Percentiles rank a stretch among this genome's conserved stretches.
Evolutionary conservation across 1,140 invertebrate genomes (phyloP).

Genomic region (Tribolium castaneum): DNA sequence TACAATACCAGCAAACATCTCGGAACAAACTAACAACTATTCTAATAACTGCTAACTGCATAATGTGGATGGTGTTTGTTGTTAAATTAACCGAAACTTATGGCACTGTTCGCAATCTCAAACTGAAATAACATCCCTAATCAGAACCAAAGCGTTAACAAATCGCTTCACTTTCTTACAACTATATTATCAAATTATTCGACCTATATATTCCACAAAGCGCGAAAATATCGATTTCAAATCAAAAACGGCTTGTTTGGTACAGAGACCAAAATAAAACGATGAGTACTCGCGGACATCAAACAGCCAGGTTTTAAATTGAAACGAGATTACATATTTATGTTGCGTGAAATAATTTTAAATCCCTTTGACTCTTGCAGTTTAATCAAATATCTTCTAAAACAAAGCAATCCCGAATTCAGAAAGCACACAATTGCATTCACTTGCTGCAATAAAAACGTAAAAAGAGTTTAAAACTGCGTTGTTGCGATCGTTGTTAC

Average conservation of each 20-base stretch:
- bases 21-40: slow-evolving; percentile 34
- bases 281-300: slow-evolving; percentile 15
- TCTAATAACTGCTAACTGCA: slow-evolving; percentile 34
- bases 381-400: slow-evolving; percentile 27
- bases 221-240: slow-evolving; percentile 26
- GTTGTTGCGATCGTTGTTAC: background rate
- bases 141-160: background rate
- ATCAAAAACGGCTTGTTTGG: slow-evolving; percentile 31
- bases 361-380: slow-evolving; percentile 10
- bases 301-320: slow-evolving; percentile 19
- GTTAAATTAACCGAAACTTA: slow-evolving; percentile 33
- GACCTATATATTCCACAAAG: slow-evolving; percentile 15
- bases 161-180: background rate
- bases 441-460: background rate
- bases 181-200: too few relatives aligned
- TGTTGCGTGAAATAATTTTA: slow-evolving; percentile 28
- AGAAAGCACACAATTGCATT: background rate
- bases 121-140: slow-evolving; percentile 3
- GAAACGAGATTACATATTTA: slow-evolving; percentile 33
- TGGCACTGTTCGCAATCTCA: slow-evolving; percentile 19
- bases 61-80: slow-evolving; percentile 26
- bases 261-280: slow-evolving; percentile 26
- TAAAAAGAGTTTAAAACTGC: background rate
- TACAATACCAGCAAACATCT: slow-evolving; percentile 26
- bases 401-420: slow-evolving; percentile 1